Conservation (phyloP, 2,888 invertebrate species). For the Phymatocera aterrima region DNA sequence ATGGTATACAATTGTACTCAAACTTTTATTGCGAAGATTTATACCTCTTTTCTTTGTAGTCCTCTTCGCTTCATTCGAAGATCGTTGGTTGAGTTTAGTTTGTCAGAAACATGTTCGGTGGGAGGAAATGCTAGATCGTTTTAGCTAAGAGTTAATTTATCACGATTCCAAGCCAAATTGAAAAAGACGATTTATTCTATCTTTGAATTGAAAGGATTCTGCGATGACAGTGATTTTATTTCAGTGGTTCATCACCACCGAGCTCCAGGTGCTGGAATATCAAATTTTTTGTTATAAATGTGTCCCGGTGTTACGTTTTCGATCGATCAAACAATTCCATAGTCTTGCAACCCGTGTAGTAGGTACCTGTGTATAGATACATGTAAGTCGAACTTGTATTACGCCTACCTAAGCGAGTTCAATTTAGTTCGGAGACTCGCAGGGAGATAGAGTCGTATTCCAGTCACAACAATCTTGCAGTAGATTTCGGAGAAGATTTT, state of each 20-base stretch:
- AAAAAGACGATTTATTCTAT: neutral
- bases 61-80: neutral
- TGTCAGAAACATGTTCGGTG: neutral
- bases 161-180: neutral
- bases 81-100: neutral
- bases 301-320: neutral
- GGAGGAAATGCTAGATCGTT: neutral
- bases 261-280: neutral
- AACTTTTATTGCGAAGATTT: neutral
- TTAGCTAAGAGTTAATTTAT: neutral
- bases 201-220: neutral
- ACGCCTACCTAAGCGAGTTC: constrained; percentile 11
- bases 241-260: neutral
- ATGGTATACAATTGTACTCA: neutral
- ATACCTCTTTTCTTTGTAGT: neutral
- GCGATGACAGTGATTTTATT: neutral
- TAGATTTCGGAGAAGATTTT: neutral
- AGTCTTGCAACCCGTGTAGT: neutral
- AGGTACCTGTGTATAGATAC: neutral
- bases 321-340: neutral
- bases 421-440: neutral
- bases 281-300: neutral
- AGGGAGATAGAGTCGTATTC: neutral
- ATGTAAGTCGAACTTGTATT: neutral
- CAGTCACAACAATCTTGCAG: neutral